Evolutionary conservation across 1,140 invertebrate species (phyloP), one percentile per base, ranked within the genome.

Genomic region (Parapsyche elsis): DNA sequence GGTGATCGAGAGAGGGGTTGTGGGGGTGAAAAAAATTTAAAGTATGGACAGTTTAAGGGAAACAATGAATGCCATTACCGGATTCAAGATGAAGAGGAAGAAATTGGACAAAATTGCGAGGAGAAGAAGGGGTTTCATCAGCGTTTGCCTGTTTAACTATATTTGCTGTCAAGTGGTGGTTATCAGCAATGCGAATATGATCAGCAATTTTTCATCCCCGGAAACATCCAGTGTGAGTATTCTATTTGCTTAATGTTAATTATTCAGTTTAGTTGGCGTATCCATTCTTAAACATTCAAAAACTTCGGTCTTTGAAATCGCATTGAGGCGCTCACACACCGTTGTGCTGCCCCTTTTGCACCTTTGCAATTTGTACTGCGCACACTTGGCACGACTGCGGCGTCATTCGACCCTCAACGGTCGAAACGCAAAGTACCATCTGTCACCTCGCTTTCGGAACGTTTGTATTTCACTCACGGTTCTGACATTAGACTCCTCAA

Each of bases 41-140:
- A 64, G 1, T 5, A 67, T 67, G 64, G 24, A 67, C 23, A 24
- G 19, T 67, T 12, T 30, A 30, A 24, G 1, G 24, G 24, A 67
- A 14, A 16, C n/a, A 73, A 73, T 73, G 46, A 46, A 46, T 0
- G 71, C 23, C 38, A 9, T 71, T 10, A 38, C 38, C 0, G 19
- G 45, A 1, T 57, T 75, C 73, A 75, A 75, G 49, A 75, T 75
- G 12, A 75, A 30, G 30, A 75, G 45, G 23, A 75, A 57, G 16
- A 75, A 75, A 9, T n/a, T 24, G 49, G 53, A 59, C 38, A 16
- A 49, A 59, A 10, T 49, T 5, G 0, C 49, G 2, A 46, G 5
- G 16, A 38, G 44, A 19, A 73, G 71, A 46, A 1, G 44, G 9
- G n/a, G 12, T 9, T 73, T 73, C 44, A 16, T 75, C 5, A 75